These are phyloP conservation scores for Rhegmatorhina hoffmannsi DNA, from an alignment of 2,113 vertebrate species.

Conservation along the genomic window DNA sequence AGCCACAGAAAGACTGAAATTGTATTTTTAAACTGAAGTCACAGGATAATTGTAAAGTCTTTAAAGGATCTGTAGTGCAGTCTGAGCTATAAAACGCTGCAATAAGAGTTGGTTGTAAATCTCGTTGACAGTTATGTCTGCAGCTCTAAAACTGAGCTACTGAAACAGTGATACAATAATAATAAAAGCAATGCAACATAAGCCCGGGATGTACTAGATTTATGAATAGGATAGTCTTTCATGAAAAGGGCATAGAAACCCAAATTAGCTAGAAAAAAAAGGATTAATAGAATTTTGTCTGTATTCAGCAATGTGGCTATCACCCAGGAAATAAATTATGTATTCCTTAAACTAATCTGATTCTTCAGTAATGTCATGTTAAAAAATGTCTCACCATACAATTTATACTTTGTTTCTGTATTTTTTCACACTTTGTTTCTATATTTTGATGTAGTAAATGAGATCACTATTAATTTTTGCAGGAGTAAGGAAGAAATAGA, in stretches of 20 bases:
- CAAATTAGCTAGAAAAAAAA: constrained; percentile 47
- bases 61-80: constrained; percentile 66
- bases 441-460: background rate
- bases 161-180: constrained; percentile 74
- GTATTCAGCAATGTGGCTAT: constrained; percentile 1
- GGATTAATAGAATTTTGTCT: constrained; percentile 40
- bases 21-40: constrained; percentile 71
- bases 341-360: background rate
- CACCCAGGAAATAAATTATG: constrained; percentile 4
- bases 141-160: constrained; percentile 74
- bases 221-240: constrained; percentile 58
- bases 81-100: constrained; percentile 60
- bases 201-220: constrained; percentile 58
- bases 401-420: background rate
- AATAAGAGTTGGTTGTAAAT: constrained; percentile 57
- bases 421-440: background rate
- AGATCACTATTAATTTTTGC: background rate
- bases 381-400: background rate
- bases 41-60: constrained; percentile 65
- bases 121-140: constrained; percentile 67
- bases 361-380: background rate
- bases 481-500: background rate
- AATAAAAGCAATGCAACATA: constrained; percentile 70
- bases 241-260: constrained; percentile 58
- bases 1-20: constrained; percentile 33